Evolutionary conservation across 2,797 vertebrate species (phyloP), one percentile per base, ranked within the genome.

Genomic region (Hippoglossus hippoglossus): DNA sequence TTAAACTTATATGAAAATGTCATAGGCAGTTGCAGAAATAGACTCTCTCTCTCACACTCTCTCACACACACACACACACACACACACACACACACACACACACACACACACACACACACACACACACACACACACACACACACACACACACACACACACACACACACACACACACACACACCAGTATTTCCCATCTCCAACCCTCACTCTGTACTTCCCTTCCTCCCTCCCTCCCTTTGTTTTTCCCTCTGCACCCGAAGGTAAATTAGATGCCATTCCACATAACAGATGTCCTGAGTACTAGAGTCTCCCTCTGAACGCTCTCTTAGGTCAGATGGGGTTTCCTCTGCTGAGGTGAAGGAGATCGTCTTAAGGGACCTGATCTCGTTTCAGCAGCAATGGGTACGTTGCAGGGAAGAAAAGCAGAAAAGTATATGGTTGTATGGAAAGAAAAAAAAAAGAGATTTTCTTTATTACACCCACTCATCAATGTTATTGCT

Each of bases 211-310:
- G 4, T 21, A 49, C 54, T 60, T 63, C 64, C 36, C 36, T 36
- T 34, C 6, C 18, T 34, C 6, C 18, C 61, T 21, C 12, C 26
- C 16, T 1, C 59, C 66, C 72, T 82, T 77, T 79, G 75, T 82
- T 80, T 84, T 79, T 46, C 80, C 80, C 82, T 75, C 69, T 56
- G 75, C 81, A 66, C 69, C 75, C 56, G 77, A 77, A 79, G 75
- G 76, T 83, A 88, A 89, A 91, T 86, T 81, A 90, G 87, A 84
- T 67, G 85, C 71, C 68, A 25, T 61, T 90, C 76, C 75, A 75
- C 73, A 63, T 63, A 91, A 77, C 91, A 93, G 88, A 93, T 91
- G 91, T 90, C 87, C 81, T 62, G 60, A 24, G 15, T 52, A 22
- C 68, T 26, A 31, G 24, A 59, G 68, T 78, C 63, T 67, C 54